These are phyloP conservation scores for Amaurobius ferox DNA, from an alignment of 2,888 invertebrate genomes.

Conservation along the genomic window DNA sequence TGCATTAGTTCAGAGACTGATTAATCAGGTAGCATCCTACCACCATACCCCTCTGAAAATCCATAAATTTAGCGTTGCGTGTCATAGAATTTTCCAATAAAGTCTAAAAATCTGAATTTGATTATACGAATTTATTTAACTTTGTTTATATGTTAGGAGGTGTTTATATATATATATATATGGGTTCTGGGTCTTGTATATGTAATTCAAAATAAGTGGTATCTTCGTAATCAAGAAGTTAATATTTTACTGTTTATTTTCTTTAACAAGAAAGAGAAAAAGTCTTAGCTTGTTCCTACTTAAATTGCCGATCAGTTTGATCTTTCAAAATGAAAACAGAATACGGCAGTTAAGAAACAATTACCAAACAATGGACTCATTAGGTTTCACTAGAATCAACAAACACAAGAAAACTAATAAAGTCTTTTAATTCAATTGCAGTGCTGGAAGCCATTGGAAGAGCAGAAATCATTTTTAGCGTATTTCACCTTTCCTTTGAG, in stretches of 20 bases:
- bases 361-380: slow-evolving; percentile 69
- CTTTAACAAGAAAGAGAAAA: neutral
- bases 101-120: no score
- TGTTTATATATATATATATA: no score
- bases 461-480: slow-evolving; percentile 55
- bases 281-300: neutral
- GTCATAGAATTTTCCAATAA: no score
- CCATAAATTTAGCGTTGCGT: no score
- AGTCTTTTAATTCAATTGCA: slow-evolving; percentile 67
- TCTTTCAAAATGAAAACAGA: slow-evolving; percentile 42
- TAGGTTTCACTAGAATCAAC: slow-evolving; percentile 58
- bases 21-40: no score
- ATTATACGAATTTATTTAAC: no score
- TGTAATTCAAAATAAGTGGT: neutral
- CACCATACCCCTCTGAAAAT: no score
- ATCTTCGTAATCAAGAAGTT: slow-evolving; percentile 21
- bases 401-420: slow-evolving; percentile 61
- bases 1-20: no score
- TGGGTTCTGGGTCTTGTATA: neutral
- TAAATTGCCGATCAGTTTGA: slow-evolving; percentile 64
- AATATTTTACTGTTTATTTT: slow-evolving; percentile 63
- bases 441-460: slow-evolving; percentile 45
- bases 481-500: slow-evolving; percentile 57
- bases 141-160: no score
- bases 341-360: slow-evolving; percentile 69